Percentiles rank a stretch among this genome's conserved stretches.
Conservation (phyloP, 2,113 vertebrate genomes). For the Pollimyrus isidori region DNA sequence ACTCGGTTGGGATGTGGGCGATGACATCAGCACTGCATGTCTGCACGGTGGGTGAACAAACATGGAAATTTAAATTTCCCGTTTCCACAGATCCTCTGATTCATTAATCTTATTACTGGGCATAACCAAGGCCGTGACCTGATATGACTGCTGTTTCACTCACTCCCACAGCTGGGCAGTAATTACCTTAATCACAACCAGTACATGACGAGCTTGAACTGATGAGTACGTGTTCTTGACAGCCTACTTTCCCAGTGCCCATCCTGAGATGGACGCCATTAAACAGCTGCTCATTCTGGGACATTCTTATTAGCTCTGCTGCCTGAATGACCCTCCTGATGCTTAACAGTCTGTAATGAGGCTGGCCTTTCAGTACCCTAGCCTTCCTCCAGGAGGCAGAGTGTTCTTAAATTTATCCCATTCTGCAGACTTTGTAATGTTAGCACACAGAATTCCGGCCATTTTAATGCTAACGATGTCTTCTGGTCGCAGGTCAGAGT, state of each 20-base stretch:
- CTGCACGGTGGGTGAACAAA: not conserved
- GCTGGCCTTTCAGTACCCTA: not conserved
- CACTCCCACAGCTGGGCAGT: not conserved
- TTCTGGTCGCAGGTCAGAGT: not conserved
- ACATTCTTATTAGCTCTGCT: not conserved
- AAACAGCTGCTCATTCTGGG: not conserved
- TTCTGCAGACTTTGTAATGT: not conserved
- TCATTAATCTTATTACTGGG: not conserved
- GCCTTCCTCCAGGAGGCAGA: not conserved
- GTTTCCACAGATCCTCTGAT: not conserved
- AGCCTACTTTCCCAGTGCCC: not conserved
- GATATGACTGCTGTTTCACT: not conserved
- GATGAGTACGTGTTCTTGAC: not conserved
- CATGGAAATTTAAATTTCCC: not conserved
- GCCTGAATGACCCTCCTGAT: not conserved
- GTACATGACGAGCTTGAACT: not conserved
- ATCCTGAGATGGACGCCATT: not conserved
- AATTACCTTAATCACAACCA: not conserved
- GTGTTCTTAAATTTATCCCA: not conserved
- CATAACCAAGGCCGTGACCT: not conserved
- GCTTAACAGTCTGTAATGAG: not conserved
- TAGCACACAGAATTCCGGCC: not conserved
- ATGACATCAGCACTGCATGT: not conserved
- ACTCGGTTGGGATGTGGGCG: not conserved
- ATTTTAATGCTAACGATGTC: not conserved